A percentile compares a stretch with the other conserved stretches of the same genome.
phyloP scores from a whole-genome alignment of 2,888 invertebrate species.

The Spialia ferax region DNA sequence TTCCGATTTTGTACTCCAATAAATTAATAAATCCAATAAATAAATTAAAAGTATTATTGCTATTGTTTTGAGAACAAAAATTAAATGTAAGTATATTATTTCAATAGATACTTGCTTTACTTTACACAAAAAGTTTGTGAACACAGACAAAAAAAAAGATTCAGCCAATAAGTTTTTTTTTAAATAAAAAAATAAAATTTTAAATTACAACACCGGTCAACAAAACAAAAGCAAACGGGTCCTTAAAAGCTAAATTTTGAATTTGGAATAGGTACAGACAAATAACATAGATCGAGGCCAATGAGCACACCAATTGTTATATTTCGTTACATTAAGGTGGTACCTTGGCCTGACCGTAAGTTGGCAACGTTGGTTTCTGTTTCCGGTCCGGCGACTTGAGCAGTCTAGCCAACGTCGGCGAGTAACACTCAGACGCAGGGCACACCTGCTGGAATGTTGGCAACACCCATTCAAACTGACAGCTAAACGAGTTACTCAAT shows the following conservation, averaged over 20 bases:
- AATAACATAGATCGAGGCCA: conserved; percentile 70
- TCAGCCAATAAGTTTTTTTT: neutral
- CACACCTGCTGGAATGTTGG: conserved; percentile 85
- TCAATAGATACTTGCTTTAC: conserved; percentile 32
- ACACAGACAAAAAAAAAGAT: neutral
- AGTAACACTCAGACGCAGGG: conserved; percentile 88
- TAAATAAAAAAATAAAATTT: neutral
- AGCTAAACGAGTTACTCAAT: conserved; percentile 53
- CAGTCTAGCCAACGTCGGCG: conserved; percentile 93
- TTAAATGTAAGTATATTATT: too few species aligned
- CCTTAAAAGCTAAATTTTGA: conserved; percentile 76
- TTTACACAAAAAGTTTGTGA: conserved; percentile 43
- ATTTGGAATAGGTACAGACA: conserved; percentile 62
- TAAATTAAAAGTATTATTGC: too few species aligned
- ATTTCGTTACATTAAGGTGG: conserved; percentile 68
- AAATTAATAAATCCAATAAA: too few species aligned
- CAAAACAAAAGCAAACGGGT: conserved; percentile 22
- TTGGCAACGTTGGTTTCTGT: conserved; percentile 78
- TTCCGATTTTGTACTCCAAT: conserved; percentile 50
- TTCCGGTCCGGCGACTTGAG: conserved; percentile 89
- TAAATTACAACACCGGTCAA: neutral
- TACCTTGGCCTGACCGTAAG: conserved; percentile 86
- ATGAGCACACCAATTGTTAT: conserved; percentile 80
- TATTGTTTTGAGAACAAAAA: conserved; percentile 51
- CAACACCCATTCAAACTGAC: conserved; percentile 82